Conservation (phyloP, 2,888 invertebrate species). For the Junonia oenone region DNA sequence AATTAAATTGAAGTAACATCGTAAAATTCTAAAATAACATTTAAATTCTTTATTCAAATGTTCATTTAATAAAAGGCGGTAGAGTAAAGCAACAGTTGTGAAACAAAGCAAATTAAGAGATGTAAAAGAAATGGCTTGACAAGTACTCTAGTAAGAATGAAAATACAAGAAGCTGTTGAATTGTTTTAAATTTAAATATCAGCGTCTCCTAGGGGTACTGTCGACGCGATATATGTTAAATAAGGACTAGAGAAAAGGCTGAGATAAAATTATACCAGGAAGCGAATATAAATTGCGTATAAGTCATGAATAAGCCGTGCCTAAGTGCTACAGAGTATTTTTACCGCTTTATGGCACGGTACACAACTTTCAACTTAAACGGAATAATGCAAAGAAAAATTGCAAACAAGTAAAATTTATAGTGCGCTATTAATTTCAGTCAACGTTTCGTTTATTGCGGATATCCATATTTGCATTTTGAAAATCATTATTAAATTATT, state of each 20-base stretch:
- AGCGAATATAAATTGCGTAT: constrained; percentile 68
- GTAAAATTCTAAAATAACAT: neutral
- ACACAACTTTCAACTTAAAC: constrained; percentile 22
- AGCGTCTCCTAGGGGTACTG: constrained; percentile 28
- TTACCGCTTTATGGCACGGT: constrained; percentile 15
- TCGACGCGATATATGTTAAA: constrained; percentile 45
- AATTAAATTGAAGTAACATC: neutral
- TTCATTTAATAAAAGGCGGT: neutral
- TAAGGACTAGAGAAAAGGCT: constrained; percentile 50
- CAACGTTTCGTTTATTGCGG: neutral
- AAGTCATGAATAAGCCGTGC: constrained; percentile 55
- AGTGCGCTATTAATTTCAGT: neutral
- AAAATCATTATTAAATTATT: neutral
- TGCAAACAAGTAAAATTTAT: constrained; percentile 6
- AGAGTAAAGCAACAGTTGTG: constrained; percentile 1
- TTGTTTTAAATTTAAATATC: constrained; percentile 51
- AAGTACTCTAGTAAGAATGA: constrained; percentile 23
- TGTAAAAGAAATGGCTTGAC: constrained; percentile 19
- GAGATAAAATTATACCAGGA: constrained; percentile 51
- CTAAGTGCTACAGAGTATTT: constrained; percentile 20
- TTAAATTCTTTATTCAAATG: neutral
- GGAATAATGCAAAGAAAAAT: constrained; percentile 3
- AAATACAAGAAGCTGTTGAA: constrained; percentile 29
- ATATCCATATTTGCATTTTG: neutral
- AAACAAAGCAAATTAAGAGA: constrained; percentile 17